A percentile compares a stretch with the other conserved stretches of the same genome.
These are phyloP conservation scores for Paraescarpia echinospica DNA, from an alignment of 1,140 invertebrate species.

Conservation along the genomic window DNA sequence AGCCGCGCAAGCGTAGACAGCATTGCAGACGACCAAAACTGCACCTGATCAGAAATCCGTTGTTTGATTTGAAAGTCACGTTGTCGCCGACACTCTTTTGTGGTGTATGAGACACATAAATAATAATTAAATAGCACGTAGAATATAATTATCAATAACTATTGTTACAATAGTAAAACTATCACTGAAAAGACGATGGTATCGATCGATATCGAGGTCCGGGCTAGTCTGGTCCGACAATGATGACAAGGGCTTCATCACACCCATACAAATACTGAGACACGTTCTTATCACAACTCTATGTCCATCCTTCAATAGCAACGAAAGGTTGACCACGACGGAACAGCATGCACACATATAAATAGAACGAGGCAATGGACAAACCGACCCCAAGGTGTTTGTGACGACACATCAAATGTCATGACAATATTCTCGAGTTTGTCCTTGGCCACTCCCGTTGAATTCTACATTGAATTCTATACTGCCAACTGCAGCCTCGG, in stretches of 20 bases:
- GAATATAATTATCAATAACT: background rate
- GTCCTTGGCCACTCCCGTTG: background rate
- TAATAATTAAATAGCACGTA: constrained; percentile 6
- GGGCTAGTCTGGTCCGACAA: background rate
- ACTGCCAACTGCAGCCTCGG: background rate
- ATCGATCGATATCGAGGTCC: background rate
- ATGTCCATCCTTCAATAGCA: background rate
- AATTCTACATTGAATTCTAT: background rate
- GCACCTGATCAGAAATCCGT: background rate
- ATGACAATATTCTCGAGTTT: background rate
- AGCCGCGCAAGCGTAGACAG: background rate
- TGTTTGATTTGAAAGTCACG: background rate
- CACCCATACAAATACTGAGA: background rate
- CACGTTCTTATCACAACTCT: constrained; percentile 1
- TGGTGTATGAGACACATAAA: background rate
- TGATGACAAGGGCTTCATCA: background rate
- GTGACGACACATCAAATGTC: no score
- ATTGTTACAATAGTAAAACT: background rate
- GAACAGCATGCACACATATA: background rate
- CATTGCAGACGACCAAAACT: background rate
- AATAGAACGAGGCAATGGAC: background rate
- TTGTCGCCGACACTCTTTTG: background rate
- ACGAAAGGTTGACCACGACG: background rate
- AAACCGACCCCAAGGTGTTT: background rate
- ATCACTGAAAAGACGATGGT: background rate